Evolutionary conservation across 92 coral and sea anemone species (phyloP).

Genomic region (Pocillopora grandis): DNA sequence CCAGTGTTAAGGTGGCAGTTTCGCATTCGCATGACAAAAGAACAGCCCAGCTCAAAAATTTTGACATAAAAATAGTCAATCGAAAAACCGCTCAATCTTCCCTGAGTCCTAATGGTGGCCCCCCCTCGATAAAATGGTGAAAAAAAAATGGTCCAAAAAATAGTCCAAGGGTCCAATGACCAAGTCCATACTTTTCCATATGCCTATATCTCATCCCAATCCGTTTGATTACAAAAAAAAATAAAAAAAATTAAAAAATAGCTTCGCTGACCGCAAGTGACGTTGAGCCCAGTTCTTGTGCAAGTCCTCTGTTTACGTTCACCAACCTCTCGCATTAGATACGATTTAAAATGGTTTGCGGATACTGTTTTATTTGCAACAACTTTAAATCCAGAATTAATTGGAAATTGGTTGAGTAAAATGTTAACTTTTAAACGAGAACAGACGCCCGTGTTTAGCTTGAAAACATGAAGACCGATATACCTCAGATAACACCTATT

Average conservation of each 20-base stretch:
- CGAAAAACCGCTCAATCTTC: no score
- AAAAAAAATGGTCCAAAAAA: no score
- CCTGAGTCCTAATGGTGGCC: no score
- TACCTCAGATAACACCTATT: background rate
- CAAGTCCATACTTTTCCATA: no score
- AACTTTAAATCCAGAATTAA: background rate
- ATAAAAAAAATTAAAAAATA: background rate
- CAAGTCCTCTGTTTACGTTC: background rate
- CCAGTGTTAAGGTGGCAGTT: no score
- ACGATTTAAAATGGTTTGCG: background rate
- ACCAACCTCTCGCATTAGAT: background rate
- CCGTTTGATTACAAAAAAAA: no score
- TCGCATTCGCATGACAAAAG: no score
- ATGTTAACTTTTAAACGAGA: slow-evolving; percentile 12
- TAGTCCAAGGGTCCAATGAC: no score
- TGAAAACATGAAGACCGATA: background rate
- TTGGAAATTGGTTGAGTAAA: background rate
- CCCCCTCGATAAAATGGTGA: no score
- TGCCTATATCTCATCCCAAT: no score
- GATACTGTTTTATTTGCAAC: background rate
- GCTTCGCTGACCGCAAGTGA: slow-evolving; percentile 5
- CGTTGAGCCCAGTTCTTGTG: background rate
- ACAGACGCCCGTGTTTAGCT: background rate
- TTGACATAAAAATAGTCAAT: no score
- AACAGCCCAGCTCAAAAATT: no score